A percentile compares a stretch with the other conserved stretches of the same genome.
Conservation (phyloP, 2,113 vertebrate species). For the Poecilia latipinna region DNA sequence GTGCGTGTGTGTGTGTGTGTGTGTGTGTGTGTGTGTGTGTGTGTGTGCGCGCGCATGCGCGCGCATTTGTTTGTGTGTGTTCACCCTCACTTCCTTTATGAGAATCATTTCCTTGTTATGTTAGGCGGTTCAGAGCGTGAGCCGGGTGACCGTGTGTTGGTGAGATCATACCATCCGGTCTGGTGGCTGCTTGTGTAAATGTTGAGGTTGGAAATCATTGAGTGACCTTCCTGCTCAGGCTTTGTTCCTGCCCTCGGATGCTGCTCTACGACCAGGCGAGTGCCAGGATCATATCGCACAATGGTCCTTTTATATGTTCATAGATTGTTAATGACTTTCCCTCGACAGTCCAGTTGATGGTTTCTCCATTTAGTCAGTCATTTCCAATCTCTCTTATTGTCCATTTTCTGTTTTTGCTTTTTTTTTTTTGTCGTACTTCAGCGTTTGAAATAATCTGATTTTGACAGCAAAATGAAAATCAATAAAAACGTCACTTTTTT, state of each 20-base stretch:
- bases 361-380: too few species aligned
- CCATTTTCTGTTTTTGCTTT: too few species aligned
- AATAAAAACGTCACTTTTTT: too few species aligned
- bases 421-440: not conserved
- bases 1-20: too few species aligned
- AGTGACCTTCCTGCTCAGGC: conserved; percentile 46
- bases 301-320: conserved; percentile 34
- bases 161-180: conserved; percentile 10
- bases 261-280: conserved; percentile 23
- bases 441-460: too few species aligned
- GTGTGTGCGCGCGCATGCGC: too few species aligned
- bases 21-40: too few species aligned
- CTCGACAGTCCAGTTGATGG: too few species aligned
- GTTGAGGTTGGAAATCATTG: conserved; percentile 48
- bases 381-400: too few species aligned
- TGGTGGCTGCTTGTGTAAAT: conserved; percentile 5
- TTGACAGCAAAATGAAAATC: too few species aligned
- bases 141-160: not conserved
- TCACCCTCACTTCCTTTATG: conserved; percentile 61
- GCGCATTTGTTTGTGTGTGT: not conserved
- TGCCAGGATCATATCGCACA: not conserved
- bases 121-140: conserved; percentile 3
- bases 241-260: conserved; percentile 3
- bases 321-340: not conserved
- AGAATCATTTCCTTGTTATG: conserved; percentile 74